Evolutionary conservation across 2,797 vertebrate genomes (phyloP), one percentile per base, ranked within the genome.

Genomic region (Sparus aurata): DNA sequence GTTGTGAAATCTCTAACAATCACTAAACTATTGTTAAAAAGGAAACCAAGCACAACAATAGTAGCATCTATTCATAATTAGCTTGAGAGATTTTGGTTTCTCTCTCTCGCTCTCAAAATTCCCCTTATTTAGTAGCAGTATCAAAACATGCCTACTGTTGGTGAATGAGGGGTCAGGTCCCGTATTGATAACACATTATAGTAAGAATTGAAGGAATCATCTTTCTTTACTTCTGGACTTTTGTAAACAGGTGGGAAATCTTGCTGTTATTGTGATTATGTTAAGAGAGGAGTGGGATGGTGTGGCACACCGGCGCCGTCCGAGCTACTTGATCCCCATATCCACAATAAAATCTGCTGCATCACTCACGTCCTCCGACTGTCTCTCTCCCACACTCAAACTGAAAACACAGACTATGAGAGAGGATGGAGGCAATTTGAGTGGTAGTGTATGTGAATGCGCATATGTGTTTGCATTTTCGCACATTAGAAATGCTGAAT

Each of bases 401-500:
- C 67, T 77, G 57, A 80, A 90, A 91, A 86, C 74, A 84, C 81
- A 88, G 80, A 76, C 68, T 55, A 27, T 3, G 50, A 38, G 73
- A 57, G 66, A 50, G 64, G 54, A 54, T 50, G 61, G 70, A 54
- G 83, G 80, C 69, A 73, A 75, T 67, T 46, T 63, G 61, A 84
- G 70, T 77, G 79, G 49, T 55, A 69, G 57, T 82, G 71, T 73
- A 25, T 50, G 55, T 25, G 52, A 22, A 69, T 30, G 3, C 59
- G 49, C 53, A 63, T 79, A 30, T 70, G 50, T 70, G 64, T 83
- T 43, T 72, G 66, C n/a, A 41, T 64, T 50, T 85, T 65, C 25
- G 15, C 82, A 86, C 65, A 85, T 86, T 85, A 73, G 81, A 89
- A 64, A 77, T 52, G 45, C 75, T 65, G 87, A 94, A 78, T 90